phyloP scores from a whole-genome alignment of 2,113 vertebrate species.

The Notarius lentiginosus region DNA sequence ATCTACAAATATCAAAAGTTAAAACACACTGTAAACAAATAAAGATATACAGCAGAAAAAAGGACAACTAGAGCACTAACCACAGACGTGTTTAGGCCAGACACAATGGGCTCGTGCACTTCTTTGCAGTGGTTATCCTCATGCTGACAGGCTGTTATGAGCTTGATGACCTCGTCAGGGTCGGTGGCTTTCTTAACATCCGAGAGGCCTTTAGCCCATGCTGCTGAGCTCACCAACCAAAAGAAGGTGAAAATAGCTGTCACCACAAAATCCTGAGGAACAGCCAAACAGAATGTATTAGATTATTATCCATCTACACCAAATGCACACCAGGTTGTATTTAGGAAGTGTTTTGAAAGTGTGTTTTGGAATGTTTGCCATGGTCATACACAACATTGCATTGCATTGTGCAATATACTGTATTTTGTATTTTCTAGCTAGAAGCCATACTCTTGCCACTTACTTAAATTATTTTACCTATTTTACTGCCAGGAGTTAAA shows the following conservation, averaged over 20 bases:
- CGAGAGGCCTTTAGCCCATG: constrained; percentile 87
- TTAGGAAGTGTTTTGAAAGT: background rate
- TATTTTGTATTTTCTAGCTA: background rate
- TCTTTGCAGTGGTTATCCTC: constrained; percentile 74
- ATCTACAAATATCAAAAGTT: background rate
- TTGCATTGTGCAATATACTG: background rate
- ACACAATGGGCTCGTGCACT: constrained; percentile 81
- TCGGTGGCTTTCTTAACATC: constrained; percentile 82
- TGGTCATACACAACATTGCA: background rate
- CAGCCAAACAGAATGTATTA: background rate
- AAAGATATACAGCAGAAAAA: background rate
- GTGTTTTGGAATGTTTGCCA: background rate
- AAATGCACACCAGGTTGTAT: background rate
- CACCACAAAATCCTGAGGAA: constrained; percentile 78
- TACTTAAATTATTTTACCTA: background rate
- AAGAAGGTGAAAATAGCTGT: constrained; percentile 84
- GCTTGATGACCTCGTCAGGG: constrained; percentile 75
- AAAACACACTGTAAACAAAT: background rate
- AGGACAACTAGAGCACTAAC: constrained; percentile 63
- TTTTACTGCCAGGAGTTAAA: background rate
- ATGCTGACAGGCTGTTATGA: constrained; percentile 64
- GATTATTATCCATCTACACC: background rate
- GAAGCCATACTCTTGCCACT: background rate
- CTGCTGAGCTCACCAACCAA: constrained; percentile 86
- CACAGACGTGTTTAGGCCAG: constrained; percentile 88